These are phyloP conservation scores for Tetheella fluctuosa DNA, from an alignment of 2,888 invertebrate genomes.

Conservation along the genomic window DNA sequence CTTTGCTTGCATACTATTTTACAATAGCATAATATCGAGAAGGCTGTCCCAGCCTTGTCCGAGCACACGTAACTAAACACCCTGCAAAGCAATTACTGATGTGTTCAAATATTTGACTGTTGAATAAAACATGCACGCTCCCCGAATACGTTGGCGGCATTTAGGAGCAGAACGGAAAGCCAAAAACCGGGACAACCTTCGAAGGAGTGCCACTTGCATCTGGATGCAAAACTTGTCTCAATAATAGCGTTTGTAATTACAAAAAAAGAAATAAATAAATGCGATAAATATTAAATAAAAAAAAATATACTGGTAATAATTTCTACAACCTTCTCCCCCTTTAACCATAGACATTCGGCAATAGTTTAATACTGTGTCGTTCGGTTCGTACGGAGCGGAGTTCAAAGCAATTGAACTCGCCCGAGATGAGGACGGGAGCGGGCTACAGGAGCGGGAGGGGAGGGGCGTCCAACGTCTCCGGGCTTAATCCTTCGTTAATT, in stretches of 20 bases:
- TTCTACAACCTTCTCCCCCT: conserved; percentile 83
- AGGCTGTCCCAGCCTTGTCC: conserved; percentile 80
- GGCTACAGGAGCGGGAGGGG: conserved; percentile 33
- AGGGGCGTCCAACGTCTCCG: conserved; percentile 68
- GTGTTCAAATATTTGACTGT: conserved; percentile 60
- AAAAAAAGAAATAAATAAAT: conserved; percentile 76
- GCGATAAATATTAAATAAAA: conserved; percentile 79
- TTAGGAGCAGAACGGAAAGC: conserved; percentile 81
- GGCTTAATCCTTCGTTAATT: conserved; percentile 77
- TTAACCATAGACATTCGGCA: conserved; percentile 80
- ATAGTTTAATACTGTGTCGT: conserved; percentile 62
- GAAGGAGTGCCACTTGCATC: conserved; percentile 80
- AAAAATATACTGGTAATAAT: conserved; percentile 69
- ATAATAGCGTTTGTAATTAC: conserved; percentile 70
- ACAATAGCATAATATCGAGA: conserved; percentile 60
- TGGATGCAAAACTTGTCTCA: conserved; percentile 54
- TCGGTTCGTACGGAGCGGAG: conserved; percentile 68
- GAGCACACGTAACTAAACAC: conserved; percentile 53
- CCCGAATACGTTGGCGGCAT: conserved; percentile 57
- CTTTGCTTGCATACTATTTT: conserved; percentile 61
- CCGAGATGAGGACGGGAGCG: conserved; percentile 44
- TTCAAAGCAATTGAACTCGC: conserved; percentile 78
- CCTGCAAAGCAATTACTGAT: conserved; percentile 74
- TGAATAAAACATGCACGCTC: conserved; percentile 75
- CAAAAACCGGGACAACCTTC: conserved; percentile 85